Conservation (phyloP, 1,140 invertebrate species). For the Ips nitidus region DNA sequence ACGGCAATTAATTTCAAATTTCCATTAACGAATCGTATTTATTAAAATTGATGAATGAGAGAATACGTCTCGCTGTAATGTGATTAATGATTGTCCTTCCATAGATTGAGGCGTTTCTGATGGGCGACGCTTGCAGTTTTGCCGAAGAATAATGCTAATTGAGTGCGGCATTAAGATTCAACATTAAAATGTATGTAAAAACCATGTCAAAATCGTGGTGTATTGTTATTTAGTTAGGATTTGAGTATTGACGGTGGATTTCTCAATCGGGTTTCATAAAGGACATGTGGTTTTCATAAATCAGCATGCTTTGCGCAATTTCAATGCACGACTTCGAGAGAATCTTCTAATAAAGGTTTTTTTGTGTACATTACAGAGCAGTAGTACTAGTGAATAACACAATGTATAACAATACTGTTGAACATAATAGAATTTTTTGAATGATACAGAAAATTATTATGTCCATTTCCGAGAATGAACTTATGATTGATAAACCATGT, state of each 20-base stretch:
- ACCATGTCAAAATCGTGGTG: too few relatives aligned
- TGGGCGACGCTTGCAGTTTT: background rate
- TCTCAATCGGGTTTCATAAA: too few relatives aligned
- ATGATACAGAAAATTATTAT: background rate
- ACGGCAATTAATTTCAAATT: constrained; percentile 1
- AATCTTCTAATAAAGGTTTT: too few relatives aligned
- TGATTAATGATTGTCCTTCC: background rate
- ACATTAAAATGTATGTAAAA: background rate
- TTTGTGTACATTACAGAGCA: too few relatives aligned
- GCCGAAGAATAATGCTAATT: background rate
- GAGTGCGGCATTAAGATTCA: background rate
- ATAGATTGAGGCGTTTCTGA: background rate
- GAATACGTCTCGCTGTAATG: background rate
- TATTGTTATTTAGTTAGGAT: too few relatives aligned
- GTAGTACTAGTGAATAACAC: too few relatives aligned
- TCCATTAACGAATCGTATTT: background rate
- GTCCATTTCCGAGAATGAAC: background rate
- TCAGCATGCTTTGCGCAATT: too few relatives aligned
- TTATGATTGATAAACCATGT: background rate
- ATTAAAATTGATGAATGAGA: background rate
- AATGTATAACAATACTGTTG: too few relatives aligned
- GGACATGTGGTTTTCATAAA: too few relatives aligned
- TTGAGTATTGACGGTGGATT: too few relatives aligned
- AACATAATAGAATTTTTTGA: too few relatives aligned
- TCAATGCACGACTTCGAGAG: too few relatives aligned